Evolutionary conservation across 2,888 invertebrate species (phyloP).

Genomic region (Craniophora ligustri): DNA sequence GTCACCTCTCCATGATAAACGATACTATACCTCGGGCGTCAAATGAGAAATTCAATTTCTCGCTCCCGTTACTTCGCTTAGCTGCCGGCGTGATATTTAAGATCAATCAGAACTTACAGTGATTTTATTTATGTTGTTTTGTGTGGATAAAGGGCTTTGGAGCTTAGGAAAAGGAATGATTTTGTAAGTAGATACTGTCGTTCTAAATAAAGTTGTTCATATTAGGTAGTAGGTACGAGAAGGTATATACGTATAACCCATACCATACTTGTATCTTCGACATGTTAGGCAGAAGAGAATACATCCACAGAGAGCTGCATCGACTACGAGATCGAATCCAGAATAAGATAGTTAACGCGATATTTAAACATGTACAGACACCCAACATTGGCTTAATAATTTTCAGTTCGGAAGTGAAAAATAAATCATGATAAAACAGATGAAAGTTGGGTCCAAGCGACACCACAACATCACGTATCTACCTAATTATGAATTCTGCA

Average conservation of each 20-base stretch:
- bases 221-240: no score
- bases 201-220: no score
- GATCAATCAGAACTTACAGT: slow-evolving; percentile 57
- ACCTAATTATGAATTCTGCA: slow-evolving; percentile 1
- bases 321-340: no score
- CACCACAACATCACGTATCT: background rate
- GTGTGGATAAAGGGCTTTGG: slow-evolving; percentile 52
- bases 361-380: no score
- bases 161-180: slow-evolving; percentile 49
- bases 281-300: no score
- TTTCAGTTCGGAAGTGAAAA: no score
- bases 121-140: slow-evolving; percentile 56
- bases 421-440: background rate
- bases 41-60: slow-evolving; percentile 85
- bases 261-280: no score
- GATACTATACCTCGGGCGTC: slow-evolving; percentile 75
- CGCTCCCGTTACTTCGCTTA: slow-evolving; percentile 73
- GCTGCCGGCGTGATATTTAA: slow-evolving; percentile 56
- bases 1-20: slow-evolving; percentile 83
- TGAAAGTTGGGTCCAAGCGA: background rate
- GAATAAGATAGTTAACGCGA: no score
- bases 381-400: no score
- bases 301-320: no score
- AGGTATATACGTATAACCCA: no score
- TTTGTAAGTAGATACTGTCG: slow-evolving; percentile 41